These are phyloP conservation scores for Zaprionus ghesquierei DNA, from an alignment of 1,140 invertebrate genomes.

Conservation along the genomic window DNA sequence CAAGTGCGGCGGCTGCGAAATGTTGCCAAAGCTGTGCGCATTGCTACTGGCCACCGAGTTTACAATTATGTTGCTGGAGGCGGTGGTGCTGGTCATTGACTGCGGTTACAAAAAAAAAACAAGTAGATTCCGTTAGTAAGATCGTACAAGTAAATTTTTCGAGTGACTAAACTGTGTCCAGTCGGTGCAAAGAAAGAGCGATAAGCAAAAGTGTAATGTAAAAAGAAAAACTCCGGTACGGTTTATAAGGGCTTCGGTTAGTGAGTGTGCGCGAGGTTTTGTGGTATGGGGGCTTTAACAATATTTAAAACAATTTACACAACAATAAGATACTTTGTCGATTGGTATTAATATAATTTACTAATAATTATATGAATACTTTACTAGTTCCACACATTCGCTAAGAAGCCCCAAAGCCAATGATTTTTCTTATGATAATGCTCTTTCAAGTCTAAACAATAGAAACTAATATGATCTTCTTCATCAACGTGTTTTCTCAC, in stretches of 20 bases:
- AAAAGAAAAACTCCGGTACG: background rate
- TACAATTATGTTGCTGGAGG: conserved; percentile 79
- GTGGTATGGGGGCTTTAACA: background rate
- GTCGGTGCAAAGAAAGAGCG: conserved; percentile 60
- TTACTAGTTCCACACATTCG: background rate
- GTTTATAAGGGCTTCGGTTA: conserved; percentile 11
- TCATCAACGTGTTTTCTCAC: conserved; percentile 21
- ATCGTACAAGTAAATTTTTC: background rate
- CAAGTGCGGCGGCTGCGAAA: conserved; percentile 72
- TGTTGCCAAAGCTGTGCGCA: conserved; percentile 57
- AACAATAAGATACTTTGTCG: background rate
- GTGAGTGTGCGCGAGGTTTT: conserved; percentile 25
- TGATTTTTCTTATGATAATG: background rate
- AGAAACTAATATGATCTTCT: background rate
- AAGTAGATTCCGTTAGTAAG: background rate
- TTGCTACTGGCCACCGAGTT: conserved; percentile 77
- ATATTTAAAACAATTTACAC: background rate
- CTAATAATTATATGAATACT: background rate
- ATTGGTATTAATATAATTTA: background rate
- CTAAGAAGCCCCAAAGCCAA: background rate
- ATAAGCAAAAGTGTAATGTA: conserved; percentile 42
- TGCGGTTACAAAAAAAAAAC: conserved; percentile 31
- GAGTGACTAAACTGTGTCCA: background rate
- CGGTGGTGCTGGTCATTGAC: conserved; percentile 73
- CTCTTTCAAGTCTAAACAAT: conserved; percentile 10